A percentile compares a stretch with the other conserved stretches of the same genome.
Evolutionary conservation across 2,113 vertebrate species (phyloP).

Genomic region (Tylochromis polylepis): DNA sequence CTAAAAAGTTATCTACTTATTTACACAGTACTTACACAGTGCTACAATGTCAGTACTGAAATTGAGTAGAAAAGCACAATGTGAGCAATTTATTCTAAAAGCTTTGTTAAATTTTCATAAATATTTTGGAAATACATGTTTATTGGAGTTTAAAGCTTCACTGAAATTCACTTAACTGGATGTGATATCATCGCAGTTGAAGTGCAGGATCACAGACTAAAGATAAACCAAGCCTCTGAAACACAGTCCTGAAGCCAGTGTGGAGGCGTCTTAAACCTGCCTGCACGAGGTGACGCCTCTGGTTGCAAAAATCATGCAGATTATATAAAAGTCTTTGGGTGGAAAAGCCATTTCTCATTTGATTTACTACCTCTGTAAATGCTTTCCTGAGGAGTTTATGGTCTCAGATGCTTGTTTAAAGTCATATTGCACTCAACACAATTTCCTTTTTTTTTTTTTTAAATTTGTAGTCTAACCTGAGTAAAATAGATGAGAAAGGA

Average conservation of each 20-base stretch:
- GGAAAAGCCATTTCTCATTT: neutral
- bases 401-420: neutral
- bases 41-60: too few relatives aligned
- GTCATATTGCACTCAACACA: neutral
- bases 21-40: too few relatives aligned
- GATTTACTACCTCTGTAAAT: neutral
- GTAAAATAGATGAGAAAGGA: neutral
- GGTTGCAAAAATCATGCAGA: neutral
- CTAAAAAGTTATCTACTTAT: too few relatives aligned
- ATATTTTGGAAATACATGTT: too few relatives aligned
- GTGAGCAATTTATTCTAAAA: too few relatives aligned
- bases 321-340: neutral
- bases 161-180: neutral
- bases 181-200: neutral
- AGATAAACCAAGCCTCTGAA: neutral
- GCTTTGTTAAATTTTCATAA: too few relatives aligned
- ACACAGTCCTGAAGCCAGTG: too few relatives aligned
- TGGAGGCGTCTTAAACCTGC: neutral
- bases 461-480: neutral
- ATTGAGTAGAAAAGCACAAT: too few relatives aligned
- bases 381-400: neutral
- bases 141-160: too few relatives aligned
- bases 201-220: neutral
- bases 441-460: rapidly evolving
- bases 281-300: neutral